Evolutionary conservation across 1,140 invertebrate species (phyloP).

Genomic region (Procambarus clarkii): DNA sequence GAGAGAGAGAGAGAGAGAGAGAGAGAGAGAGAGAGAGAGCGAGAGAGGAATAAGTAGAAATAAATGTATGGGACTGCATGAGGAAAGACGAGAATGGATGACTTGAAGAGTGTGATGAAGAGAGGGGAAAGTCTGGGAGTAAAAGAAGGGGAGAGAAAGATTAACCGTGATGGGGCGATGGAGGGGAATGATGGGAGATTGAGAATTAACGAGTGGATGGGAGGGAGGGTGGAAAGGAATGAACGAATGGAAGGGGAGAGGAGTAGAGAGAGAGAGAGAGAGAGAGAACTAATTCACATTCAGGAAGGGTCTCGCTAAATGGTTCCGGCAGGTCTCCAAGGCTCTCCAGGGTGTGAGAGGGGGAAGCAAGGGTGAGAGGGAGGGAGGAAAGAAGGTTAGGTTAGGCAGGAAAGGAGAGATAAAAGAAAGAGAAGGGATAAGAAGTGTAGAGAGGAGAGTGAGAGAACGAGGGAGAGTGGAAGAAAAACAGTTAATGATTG

Average conservation of each 20-base stretch:
- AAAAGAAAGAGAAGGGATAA: too few species aligned
- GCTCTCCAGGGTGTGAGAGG: not conserved
- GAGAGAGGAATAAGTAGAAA: not conserved
- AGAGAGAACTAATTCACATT: constrained; percentile 21
- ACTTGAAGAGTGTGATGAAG: not conserved
- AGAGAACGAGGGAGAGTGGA: too few species aligned
- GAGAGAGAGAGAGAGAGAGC: not conserved
- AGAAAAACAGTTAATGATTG: too few species aligned
- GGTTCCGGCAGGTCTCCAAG: constrained; percentile 40
- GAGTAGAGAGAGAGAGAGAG: not conserved
- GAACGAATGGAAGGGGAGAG: constrained; percentile 4
- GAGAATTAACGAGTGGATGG: not conserved
- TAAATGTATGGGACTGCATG: not conserved
- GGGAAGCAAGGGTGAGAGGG: not conserved
- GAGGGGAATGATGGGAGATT: not conserved
- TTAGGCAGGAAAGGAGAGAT: too few species aligned
- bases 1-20: constrained; percentile 12
- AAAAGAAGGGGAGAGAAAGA: too few species aligned
- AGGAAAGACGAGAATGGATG: not conserved
- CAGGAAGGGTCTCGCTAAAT: constrained; percentile 52
- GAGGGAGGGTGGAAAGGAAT: not conserved
- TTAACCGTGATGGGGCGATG: not conserved
- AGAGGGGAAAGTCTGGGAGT: too few species aligned
- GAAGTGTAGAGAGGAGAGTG: too few species aligned
- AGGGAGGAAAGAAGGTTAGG: not conserved